Percentiles rank a stretch among this genome's conserved stretches.
phyloP scores from a whole-genome alignment of 2,113 vertebrate species.

The Stictonetta naevosa region DNA sequence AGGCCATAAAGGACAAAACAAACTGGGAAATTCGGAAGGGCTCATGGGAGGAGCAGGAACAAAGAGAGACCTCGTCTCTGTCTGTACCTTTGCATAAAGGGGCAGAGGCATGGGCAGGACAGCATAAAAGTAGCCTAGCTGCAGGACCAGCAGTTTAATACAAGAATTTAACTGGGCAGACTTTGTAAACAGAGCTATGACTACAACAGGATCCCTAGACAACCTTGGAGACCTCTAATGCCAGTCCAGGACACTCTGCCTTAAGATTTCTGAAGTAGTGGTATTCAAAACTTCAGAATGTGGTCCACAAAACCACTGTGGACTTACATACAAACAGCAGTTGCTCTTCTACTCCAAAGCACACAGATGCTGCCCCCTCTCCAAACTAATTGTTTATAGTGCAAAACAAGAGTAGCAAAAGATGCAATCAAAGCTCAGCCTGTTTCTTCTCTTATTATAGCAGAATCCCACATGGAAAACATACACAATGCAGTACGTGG shows the following conservation, averaged over 20 bases:
- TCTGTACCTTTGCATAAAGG: background rate
- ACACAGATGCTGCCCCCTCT: too few species aligned
- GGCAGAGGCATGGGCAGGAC: background rate
- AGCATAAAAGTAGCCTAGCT: background rate
- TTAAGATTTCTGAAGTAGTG: background rate
- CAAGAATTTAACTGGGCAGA: background rate
- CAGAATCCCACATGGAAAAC: background rate
- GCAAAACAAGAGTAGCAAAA: background rate
- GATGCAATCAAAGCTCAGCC: background rate
- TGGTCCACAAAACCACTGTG: background rate
- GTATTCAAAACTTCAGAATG: background rate
- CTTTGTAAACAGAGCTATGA: background rate
- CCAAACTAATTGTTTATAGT: background rate
- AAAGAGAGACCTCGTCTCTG: background rate
- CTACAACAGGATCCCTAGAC: background rate
- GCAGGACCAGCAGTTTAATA: background rate
- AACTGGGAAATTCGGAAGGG: background rate
- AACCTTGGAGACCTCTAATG: background rate
- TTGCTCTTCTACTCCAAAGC: background rate
- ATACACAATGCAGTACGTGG: fast-evolving
- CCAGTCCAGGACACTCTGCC: background rate
- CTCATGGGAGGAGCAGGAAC: background rate
- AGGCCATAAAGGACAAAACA: background rate
- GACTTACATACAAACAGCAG: background rate
- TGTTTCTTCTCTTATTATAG: background rate